Percentiles rank a stretch among this genome's conserved stretches.
Conservation (phyloP, 2,797 vertebrate species). For the Chloroceryle amazona region DNA sequence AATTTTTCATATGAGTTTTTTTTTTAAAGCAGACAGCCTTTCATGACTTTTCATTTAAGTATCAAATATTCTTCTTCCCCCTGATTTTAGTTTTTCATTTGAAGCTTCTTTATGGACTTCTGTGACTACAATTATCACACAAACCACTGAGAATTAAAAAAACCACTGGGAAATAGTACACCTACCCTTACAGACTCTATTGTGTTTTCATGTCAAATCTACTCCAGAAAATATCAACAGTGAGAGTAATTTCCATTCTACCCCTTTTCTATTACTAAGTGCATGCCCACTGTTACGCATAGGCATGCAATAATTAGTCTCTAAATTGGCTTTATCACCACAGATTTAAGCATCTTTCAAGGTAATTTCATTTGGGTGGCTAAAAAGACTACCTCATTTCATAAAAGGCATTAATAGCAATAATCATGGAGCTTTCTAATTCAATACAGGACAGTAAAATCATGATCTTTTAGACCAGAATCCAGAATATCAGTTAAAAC, state of each 20-base stretch:
- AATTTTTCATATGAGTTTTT: neutral
- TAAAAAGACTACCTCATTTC: neutral
- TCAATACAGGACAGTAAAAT: neutral
- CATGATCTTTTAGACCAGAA: neutral
- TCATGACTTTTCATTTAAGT: neutral
- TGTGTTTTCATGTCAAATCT: neutral
- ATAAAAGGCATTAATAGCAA: neutral
- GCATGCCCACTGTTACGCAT: neutral
- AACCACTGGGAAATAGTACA: neutral
- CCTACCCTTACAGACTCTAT: neutral
- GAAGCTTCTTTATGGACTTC: neutral
- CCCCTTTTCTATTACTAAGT: neutral
- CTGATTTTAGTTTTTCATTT: neutral
- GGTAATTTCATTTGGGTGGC: neutral
- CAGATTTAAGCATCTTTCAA: neutral
- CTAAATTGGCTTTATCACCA: neutral
- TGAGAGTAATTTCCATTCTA: neutral
- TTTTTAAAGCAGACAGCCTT: neutral
- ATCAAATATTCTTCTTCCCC: neutral
- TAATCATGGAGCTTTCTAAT: neutral
- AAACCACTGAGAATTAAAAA: neutral
- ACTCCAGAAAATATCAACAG: neutral
- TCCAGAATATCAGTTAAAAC: neutral
- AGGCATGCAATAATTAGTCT: neutral
- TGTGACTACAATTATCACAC: neutral